Base-by-base conservation (phyloP, 2,888 invertebrate species). In the Hofmannophila pseudospretella region DNA sequence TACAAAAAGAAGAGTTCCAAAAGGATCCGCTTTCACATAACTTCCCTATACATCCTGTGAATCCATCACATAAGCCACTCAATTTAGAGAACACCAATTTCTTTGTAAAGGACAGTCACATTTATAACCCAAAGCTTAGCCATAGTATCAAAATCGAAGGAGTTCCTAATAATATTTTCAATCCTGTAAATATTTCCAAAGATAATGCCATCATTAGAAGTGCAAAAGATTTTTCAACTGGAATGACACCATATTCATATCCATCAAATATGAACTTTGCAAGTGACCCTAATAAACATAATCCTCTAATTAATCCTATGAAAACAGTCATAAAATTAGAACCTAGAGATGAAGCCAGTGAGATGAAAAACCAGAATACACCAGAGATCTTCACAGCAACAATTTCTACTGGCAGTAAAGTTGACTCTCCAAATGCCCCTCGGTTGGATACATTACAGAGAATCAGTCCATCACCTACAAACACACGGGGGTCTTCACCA, bases 301-400 rank as follows among this genome's bases (percentile, higher is more conserved):
- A 73, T 54, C 68, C 72, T 37, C 73, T 76, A 36, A 65, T 86
- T 22, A 85, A 87, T 65, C 85, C 88, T 36, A 55, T 88, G 26
- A 88, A 87, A 54, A 86, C 88, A 37, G 82, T 88, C 8, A 88
- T 88, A 36, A 88, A 88, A 52, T 62, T 88, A 42, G 88, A 88
- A 54, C 88, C 88, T 7, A 69, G 88, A 58, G 88, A 88, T 74
- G 87, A 88, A 58, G 44, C 74, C 25, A 67, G 42, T 57, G 86
- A 87, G 51, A 65, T 85, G 60, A 87, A 87, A 51, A 80, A 61
- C 60, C 81, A 79, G 54, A 85, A 82, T 48, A 78, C 78, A 38
- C 76, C 86, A 43, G 88, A 88, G 64, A 79, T 88, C 32, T 88
- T 87, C 45, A 87, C 88, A 44, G 88, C 88, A 33, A 87, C 86